These are phyloP conservation scores for Acanthis flammea DNA, from an alignment of 2,797 vertebrate species.

Conservation along the genomic window DNA sequence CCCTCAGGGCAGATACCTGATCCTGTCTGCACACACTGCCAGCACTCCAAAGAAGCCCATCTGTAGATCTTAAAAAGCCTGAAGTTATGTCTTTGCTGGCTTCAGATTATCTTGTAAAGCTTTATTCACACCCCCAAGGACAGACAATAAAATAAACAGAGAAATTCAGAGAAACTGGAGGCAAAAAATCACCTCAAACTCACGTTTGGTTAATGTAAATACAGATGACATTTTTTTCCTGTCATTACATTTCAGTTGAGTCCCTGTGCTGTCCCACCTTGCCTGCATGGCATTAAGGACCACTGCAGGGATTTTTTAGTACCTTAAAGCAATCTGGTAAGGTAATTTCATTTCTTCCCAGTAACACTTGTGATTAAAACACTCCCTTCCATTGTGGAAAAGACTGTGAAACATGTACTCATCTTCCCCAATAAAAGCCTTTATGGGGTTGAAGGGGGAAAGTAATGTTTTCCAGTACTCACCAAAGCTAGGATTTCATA, in stretches of 20 bases:
- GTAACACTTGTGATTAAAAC: background rate
- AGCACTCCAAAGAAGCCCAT: background rate
- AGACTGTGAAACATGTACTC: slow-evolving; percentile 19
- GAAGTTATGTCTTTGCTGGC: background rate
- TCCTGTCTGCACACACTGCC: background rate
- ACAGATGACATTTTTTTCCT: background rate
- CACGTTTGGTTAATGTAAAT: background rate
- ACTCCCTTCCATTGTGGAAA: background rate
- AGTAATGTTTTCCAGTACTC: slow-evolving; percentile 27
- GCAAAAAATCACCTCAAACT: background rate
- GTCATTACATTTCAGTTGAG: background rate
- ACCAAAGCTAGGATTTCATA: slow-evolving; percentile 11
- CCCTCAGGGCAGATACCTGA: background rate
- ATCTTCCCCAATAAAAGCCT: slow-evolving; percentile 8
- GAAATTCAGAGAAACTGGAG: slow-evolving; percentile 29
- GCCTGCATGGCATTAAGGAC: background rate
- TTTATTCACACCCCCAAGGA: background rate
- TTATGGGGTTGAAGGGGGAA: background rate
- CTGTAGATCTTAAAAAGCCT: background rate
- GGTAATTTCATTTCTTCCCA: slow-evolving; percentile 10
- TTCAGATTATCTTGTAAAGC: background rate
- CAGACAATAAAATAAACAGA: background rate
- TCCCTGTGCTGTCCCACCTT: background rate
- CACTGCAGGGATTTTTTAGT: background rate
- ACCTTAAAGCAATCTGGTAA: slow-evolving; percentile 24